Evolutionary conservation across 2,888 invertebrate genomes (phyloP).

Genomic region (Drosophila histrio): DNA sequence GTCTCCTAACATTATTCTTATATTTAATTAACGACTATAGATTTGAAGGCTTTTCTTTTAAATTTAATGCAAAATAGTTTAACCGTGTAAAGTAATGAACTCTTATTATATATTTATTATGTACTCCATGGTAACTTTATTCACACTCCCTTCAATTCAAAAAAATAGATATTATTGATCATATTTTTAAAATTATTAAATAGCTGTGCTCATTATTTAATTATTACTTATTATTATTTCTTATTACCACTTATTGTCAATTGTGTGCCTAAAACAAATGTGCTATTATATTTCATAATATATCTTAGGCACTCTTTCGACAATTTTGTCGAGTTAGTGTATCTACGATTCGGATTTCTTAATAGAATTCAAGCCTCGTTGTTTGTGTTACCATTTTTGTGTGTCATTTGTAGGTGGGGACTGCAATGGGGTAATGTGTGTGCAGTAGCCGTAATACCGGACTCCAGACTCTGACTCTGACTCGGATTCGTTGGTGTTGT

Average conservation of each 20-base stretch:
- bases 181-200: too few species aligned
- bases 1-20: too few species aligned
- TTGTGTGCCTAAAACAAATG: too few species aligned
- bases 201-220: background rate
- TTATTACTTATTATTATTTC: background rate
- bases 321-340: slow-evolving; percentile 22
- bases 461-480: slow-evolving; percentile 20
- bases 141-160: too few species aligned
- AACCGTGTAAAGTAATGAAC: too few species aligned
- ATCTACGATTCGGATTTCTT: slow-evolving; percentile 17
- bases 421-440: slow-evolving; percentile 62
- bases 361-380: background rate
- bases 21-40: too few species aligned
- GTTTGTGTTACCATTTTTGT: slow-evolving; percentile 76
- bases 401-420: slow-evolving; percentile 69
- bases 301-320: background rate
- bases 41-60: background rate
- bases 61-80: background rate
- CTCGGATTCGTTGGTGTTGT: slow-evolving; percentile 18
- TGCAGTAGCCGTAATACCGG: slow-evolving; percentile 42
- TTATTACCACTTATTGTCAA: too few species aligned
- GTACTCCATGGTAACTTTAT: too few species aligned
- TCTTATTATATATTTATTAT: too few species aligned
- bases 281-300: background rate
- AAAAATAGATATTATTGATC: too few species aligned